Evolutionary conservation across 2,888 invertebrate genomes (phyloP), one percentile per base, ranked within the genome.

Genomic region (Philereme vetulata): DNA sequence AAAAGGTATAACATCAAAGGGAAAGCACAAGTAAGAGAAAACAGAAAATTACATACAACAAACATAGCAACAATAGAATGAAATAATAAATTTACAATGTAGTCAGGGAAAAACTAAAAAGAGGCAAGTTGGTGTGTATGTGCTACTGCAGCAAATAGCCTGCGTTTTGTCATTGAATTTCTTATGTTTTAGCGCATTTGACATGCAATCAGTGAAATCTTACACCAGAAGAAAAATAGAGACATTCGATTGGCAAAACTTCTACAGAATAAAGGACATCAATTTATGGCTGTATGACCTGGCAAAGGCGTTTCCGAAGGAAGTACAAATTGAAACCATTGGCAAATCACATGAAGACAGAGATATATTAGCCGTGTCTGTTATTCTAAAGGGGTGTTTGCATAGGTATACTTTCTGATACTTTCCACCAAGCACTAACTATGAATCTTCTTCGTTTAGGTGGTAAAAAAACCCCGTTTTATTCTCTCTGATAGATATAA

Each of bases 211-310:
- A 4, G 77, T 83, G 0, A 78, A 74, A 51, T 56, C 72, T 0
- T 86, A 86, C 51, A 70, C 76, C 7, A 74, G 82, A 56, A 72
- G 83, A 33, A 73, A 77, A 32, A 77, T 80, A 74, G 72, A 71
- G 0, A 71, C 82, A 0, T 86, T 77, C 55, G 73, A 81, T 53
- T 95, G 95, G 93, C 85, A 76, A 0, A 88, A 83, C n/a, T 96
- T 94, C 72, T 92, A 94, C 69, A 85, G 84, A 0, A 73, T 94
- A 11, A 82, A 92, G 0, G 94, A 94, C 60, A 94, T 95, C 36
- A 85, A 94, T 65, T 75, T 75, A 2, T 95, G 94, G 93, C 68
- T 95, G 11, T 81, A 84, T 35, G 85, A 85, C 65, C 72, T 94
- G 40, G 81, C 81, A 4, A 70, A 65, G 0, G 62, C 73, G 5